Evolutionary conservation across 2,888 invertebrate species (phyloP).

Genomic region (Campoplex nolae): DNA sequence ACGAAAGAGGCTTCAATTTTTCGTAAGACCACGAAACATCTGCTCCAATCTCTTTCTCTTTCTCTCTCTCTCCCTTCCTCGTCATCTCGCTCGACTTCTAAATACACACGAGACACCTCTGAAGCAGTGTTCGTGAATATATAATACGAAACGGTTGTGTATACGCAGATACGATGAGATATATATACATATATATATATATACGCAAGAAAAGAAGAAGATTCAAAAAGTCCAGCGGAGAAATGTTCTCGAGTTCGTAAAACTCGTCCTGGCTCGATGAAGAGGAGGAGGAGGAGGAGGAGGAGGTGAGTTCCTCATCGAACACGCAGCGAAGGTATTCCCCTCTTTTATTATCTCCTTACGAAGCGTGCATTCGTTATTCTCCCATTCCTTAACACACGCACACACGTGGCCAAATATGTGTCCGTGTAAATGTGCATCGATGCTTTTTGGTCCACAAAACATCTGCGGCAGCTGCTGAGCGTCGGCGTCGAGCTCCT

Average conservation of each 20-base stretch:
- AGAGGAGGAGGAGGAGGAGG: conserved; percentile 20
- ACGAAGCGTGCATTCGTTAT: conserved; percentile 71
- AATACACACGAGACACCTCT: conserved; percentile 44
- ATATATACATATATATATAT: neutral
- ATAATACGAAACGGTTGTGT: conserved; percentile 15
- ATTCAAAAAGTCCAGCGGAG: conserved; percentile 42
- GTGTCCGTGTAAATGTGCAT: conserved; percentile 53
- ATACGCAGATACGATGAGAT: conserved; percentile 20
- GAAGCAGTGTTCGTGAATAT: conserved; percentile 11
- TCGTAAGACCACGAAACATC: conserved; percentile 74
- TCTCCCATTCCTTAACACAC: conserved; percentile 38
- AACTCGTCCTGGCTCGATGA: conserved; percentile 79
- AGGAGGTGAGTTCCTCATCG: conserved; percentile 43
- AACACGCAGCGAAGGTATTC: conserved; percentile 20
- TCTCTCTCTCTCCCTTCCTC: neutral
- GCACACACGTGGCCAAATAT: neutral
- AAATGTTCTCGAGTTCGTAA: conserved; percentile 70
- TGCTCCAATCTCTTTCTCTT: conserved; percentile 69
- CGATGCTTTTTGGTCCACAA: conserved; percentile 77
- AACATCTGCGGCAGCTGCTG: conserved; percentile 84
- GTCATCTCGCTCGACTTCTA: conserved; percentile 66
- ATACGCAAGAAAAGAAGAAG: neutral
- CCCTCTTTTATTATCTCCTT: conserved; percentile 76
- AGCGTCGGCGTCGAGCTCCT: conserved; percentile 69
- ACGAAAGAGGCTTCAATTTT: conserved; percentile 61